Conservation (phyloP, 2,113 vertebrate species). For the Xiphorhynchus elegans region DNA sequence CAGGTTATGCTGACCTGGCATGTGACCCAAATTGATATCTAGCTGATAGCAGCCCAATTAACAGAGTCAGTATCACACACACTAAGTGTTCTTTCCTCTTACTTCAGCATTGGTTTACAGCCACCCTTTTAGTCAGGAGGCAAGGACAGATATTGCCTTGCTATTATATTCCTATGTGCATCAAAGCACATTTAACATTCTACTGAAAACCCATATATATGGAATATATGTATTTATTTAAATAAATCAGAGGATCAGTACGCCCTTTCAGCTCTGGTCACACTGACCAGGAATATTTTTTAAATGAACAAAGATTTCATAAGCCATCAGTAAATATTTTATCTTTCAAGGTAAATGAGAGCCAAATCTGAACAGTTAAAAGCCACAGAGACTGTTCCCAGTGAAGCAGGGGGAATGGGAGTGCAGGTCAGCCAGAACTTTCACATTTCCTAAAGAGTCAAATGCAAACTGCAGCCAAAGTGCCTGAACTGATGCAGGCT, state of each 20-base stretch:
- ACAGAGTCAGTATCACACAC: neutral
- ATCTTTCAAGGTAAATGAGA: conserved; percentile 54
- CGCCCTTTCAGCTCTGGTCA: conserved; percentile 42
- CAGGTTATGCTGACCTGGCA: conserved; percentile 65
- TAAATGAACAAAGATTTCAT: conserved; percentile 48
- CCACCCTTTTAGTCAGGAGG: neutral
- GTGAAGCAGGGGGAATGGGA: neutral
- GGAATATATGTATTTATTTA: neutral
- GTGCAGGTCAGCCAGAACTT: conserved; percentile 24
- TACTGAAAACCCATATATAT: neutral
- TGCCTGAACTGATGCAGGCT: neutral
- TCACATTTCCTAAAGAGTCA: neutral
- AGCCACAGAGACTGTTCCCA: neutral
- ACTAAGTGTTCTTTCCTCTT: neutral
- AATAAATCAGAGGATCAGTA: neutral
- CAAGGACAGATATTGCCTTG: neutral
- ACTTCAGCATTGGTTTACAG: neutral
- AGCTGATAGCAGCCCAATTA: neutral
- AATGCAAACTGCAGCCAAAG: neutral
- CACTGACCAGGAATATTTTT: conserved; percentile 50
- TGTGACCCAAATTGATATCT: conserved; percentile 27
- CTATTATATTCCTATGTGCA: neutral
- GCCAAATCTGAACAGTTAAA: conserved; percentile 12
- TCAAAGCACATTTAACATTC: neutral
- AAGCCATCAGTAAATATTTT: conserved; percentile 63